These are phyloP conservation scores for Neopipo cinnamomea DNA, from an alignment of 2,113 vertebrate species.

Conservation along the genomic window DNA sequence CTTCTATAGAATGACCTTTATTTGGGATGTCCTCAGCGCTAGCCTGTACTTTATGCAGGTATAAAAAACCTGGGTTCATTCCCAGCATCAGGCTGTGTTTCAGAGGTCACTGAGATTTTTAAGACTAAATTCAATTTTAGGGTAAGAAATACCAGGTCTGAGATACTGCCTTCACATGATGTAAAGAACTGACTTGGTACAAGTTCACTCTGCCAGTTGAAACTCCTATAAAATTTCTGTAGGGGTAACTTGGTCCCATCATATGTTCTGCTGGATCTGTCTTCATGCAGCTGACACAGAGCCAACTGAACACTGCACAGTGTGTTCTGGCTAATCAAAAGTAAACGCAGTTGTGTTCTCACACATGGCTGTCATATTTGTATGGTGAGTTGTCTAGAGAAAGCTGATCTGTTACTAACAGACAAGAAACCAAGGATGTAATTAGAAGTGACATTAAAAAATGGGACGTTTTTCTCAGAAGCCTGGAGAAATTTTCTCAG, in stretches of 20 bases:
- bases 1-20: background rate
- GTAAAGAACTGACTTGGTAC: background rate
- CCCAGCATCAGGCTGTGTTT: background rate
- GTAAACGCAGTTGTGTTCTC: background rate
- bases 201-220: background rate
- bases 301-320: background rate
- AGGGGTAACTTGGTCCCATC: background rate
- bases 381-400: background rate
- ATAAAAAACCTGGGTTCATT: background rate
- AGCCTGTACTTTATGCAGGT: background rate
- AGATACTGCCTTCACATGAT: background rate
- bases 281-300: background rate
- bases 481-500: background rate
- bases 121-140: background rate
- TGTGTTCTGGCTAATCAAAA: background rate
- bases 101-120: rapidly evolving
- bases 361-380: background rate
- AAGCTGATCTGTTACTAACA: background rate
- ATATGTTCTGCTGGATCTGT: background rate
- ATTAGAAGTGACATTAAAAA: background rate
- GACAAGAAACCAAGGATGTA: background rate
- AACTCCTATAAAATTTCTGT: background rate
- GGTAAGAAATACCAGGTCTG: background rate
- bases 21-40: background rate
- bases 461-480: background rate